phyloP scores from a whole-genome alignment of 2,888 invertebrate species.

The Ornithoptera alexandrae region DNA sequence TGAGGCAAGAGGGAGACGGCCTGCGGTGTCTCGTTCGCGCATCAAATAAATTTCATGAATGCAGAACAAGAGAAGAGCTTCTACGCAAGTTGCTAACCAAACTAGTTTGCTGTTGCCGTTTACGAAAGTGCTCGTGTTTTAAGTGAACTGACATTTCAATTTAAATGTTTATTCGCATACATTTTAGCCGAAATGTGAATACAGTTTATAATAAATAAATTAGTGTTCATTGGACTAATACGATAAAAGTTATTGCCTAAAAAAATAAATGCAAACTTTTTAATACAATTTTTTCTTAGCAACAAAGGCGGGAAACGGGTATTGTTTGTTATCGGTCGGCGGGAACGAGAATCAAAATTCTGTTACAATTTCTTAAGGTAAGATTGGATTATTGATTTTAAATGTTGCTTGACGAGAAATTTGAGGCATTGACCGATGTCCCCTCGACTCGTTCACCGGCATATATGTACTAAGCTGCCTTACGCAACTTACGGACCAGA shows the following conservation, averaged over 20 bases:
- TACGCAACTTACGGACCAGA: background rate
- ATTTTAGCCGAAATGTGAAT: background rate
- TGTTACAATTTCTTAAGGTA: slow-evolving; percentile 14
- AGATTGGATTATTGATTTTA: slow-evolving; percentile 9
- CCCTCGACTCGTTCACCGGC: slow-evolving; percentile 2
- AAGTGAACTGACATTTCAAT: slow-evolving; percentile 1
- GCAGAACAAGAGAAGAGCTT: slow-evolving; percentile 21
- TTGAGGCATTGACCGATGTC: slow-evolving; percentile 25
- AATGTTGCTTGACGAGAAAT: slow-evolving; percentile 22
- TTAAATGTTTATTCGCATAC: slow-evolving; percentile 11
- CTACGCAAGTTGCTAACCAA: slow-evolving; percentile 22
- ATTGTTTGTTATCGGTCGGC: slow-evolving; percentile 1
- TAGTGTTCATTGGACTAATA: background rate
- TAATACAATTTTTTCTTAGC: background rate
- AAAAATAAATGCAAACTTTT: background rate
- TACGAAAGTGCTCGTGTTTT: slow-evolving; percentile 10
- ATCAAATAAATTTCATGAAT: slow-evolving; percentile 29
- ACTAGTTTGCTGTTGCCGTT: slow-evolving; percentile 21
- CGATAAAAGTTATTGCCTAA: background rate
- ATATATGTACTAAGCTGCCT: slow-evolving; percentile 21
- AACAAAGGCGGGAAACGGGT: slow-evolving; percentile 18
- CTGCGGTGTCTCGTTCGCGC: slow-evolving; percentile 14
- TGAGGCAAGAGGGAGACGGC: slow-evolving; percentile 13
- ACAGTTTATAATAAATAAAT: background rate
- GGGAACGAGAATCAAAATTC: slow-evolving; percentile 3